phyloP scores from a whole-genome alignment of 2,113 vertebrate genomes.

The Bombycilla garrulus region DNA sequence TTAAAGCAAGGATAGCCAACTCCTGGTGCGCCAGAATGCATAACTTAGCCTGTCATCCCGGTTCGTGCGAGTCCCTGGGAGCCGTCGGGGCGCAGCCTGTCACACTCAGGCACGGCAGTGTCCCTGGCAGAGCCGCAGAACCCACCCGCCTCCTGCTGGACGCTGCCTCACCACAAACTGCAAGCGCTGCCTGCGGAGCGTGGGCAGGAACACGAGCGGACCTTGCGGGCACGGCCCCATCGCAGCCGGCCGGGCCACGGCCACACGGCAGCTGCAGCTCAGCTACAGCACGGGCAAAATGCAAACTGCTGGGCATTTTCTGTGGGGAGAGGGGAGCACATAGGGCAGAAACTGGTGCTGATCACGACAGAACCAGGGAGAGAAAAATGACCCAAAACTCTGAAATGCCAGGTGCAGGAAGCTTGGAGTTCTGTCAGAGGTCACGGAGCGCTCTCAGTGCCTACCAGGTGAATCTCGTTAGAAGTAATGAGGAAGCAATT shows the following conservation, averaged over 20 bases:
- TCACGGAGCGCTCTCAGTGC: not conserved
- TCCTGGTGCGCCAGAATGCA: not conserved
- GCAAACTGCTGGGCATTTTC: rapidly evolving
- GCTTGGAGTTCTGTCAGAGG: not conserved
- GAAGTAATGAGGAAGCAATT: not conserved
- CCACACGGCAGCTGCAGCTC: not conserved
- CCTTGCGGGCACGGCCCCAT: not conserved
- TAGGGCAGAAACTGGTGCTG: not conserved
- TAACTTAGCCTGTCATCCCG: constrained; percentile 1
- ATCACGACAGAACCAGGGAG: not conserved
- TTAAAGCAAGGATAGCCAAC: constrained; percentile 6
- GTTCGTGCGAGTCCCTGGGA: not conserved
- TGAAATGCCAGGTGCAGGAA: not conserved
- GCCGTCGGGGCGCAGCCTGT: not conserved
- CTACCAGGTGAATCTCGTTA: not conserved
- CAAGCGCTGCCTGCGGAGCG: rapidly evolving
- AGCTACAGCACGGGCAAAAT: not conserved
- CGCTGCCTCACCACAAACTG: not conserved
- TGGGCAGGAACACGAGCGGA: rapidly evolving
- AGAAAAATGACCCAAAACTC: not conserved
- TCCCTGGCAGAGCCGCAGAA: not conserved
- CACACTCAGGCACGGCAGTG: not conserved
- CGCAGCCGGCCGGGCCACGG: rapidly evolving
- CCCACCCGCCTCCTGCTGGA: not conserved
- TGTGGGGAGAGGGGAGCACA: rapidly evolving